These are phyloP conservation scores for Phengaris alcon DNA, from an alignment of 2,888 invertebrate species.

Conservation along the genomic window DNA sequence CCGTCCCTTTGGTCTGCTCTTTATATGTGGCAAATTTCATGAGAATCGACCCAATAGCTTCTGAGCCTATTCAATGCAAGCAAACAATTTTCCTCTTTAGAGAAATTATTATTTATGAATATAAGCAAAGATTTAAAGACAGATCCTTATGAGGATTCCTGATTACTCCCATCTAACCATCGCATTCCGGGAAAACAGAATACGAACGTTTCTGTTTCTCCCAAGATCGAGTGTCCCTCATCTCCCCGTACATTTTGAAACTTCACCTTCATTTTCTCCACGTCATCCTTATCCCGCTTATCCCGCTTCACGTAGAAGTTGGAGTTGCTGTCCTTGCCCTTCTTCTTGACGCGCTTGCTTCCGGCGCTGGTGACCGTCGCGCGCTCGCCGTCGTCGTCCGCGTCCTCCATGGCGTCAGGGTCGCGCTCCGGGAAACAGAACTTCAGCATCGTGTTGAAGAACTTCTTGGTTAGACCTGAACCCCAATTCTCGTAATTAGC, in stretches of 20 bases:
- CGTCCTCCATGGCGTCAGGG: slow-evolving; percentile 88
- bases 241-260: background rate
- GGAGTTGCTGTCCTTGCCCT: slow-evolving; percentile 86
- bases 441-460: slow-evolving; percentile 97
- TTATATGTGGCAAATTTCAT: too few relatives aligned
- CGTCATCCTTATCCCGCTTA: slow-evolving; percentile 92
- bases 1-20: too few relatives aligned
- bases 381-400: slow-evolving; percentile 75
- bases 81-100: too few relatives aligned
- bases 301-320: slow-evolving; percentile 94
- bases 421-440: slow-evolving; percentile 98
- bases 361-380: slow-evolving; percentile 65
- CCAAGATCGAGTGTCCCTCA: too few relatives aligned
- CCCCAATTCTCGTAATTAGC: background rate
- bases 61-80: too few relatives aligned
- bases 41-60: too few relatives aligned
- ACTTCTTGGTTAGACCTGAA: slow-evolving; percentile 92
- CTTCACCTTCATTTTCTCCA: slow-evolving; percentile 95
- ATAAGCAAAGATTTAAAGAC: too few relatives aligned
- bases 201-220: too few relatives aligned
- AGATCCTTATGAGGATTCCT: too few relatives aligned
- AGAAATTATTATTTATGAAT: too few relatives aligned
- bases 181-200: too few relatives aligned
- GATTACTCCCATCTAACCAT: too few relatives aligned
- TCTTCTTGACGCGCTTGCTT: slow-evolving; percentile 75